These are phyloP conservation scores for Odobenus rosmarus DNA, from an alignment of 2,113 vertebrate genomes.

Conservation along the genomic window DNA sequence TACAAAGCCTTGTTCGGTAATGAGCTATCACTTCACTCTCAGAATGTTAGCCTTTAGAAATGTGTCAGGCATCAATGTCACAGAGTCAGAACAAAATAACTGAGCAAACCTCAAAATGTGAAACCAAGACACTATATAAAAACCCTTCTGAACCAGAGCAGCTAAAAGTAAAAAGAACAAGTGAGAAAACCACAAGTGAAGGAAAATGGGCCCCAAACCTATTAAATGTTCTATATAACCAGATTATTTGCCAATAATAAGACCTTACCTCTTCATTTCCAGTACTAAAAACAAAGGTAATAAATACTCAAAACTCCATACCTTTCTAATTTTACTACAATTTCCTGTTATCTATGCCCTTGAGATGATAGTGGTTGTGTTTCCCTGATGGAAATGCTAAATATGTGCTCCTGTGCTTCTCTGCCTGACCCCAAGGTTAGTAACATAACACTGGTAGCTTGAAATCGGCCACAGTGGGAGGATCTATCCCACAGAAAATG, in stretches of 20 bases:
- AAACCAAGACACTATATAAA: neutral
- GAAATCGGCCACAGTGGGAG: neutral
- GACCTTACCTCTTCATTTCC: neutral
- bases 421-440: neutral
- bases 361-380: neutral
- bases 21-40: neutral
- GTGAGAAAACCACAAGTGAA: neutral
- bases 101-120: conserved; percentile 33
- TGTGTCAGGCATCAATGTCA: conserved; percentile 21
- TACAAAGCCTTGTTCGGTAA: conserved; percentile 40
- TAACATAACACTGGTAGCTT: neutral
- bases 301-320: neutral
- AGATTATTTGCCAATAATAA: neutral
- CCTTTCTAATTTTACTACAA: neutral
- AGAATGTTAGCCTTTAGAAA: conserved; percentile 37
- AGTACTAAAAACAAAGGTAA: conserved; percentile 22
- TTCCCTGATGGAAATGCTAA: neutral
- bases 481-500: neutral
- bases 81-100: conserved; percentile 16
- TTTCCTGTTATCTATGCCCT: neutral
- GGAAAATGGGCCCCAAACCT: neutral
- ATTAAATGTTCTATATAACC: neutral
- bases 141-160: neutral
- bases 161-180: neutral
- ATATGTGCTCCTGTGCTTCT: neutral